Conservation (phyloP, 2,797 vertebrate species). For the Phoxinus dragarum region DNA sequence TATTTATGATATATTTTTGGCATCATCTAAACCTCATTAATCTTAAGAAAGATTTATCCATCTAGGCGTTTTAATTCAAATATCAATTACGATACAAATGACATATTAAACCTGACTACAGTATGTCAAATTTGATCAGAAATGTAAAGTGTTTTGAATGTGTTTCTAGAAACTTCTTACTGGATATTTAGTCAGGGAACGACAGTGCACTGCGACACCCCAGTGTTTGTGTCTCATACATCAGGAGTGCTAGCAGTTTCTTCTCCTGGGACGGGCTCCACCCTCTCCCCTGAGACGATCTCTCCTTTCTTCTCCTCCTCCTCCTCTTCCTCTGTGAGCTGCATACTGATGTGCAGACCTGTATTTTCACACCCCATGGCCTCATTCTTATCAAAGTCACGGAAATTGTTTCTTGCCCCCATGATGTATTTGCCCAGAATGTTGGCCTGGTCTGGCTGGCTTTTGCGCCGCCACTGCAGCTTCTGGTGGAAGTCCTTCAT, state of each 20-base stretch:
- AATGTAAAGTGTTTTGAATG: neutral
- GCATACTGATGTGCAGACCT: slow-evolving; percentile 34
- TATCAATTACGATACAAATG: neutral
- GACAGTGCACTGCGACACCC: neutral
- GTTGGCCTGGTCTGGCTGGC: slow-evolving; percentile 56
- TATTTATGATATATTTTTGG: neutral
- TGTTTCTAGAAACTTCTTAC: neutral
- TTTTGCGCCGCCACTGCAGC: slow-evolving; percentile 6
- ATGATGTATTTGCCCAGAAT: slow-evolving; percentile 73
- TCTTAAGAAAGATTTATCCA: neutral
- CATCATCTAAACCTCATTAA: neutral
- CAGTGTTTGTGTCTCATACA: slow-evolving; percentile 14
- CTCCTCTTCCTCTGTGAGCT: slow-evolving; percentile 19
- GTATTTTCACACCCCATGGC: slow-evolving; percentile 41
- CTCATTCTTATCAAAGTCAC: slow-evolving; percentile 61
- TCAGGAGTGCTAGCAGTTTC: neutral
- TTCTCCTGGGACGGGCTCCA: slow-evolving; percentile 25
- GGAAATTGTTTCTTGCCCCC: slow-evolving; percentile 74
- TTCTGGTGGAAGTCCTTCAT: slow-evolving; percentile 68
- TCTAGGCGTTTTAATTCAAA: neutral
- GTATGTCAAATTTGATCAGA: neutral
- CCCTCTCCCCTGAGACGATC: slow-evolving; percentile 8
- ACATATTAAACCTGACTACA: neutral
- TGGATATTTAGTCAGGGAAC: neutral
- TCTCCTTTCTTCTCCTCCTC: neutral